These are phyloP conservation scores for Gastrophysa polygoni DNA, from an alignment of 2,888 invertebrate species.

Conservation along the genomic window DNA sequence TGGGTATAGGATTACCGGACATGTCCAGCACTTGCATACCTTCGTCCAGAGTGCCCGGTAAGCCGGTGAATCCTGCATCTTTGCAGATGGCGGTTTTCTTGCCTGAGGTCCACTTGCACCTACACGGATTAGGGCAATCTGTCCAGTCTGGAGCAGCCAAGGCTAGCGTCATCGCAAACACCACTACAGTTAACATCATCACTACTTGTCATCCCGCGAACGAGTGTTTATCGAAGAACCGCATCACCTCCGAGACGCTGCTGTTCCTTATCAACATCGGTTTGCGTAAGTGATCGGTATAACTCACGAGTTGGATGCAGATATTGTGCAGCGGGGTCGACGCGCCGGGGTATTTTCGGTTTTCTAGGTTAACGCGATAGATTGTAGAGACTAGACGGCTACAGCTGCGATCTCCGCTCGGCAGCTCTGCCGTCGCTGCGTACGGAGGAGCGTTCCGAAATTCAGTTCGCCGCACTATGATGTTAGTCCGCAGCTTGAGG, in stretches of 20 bases:
- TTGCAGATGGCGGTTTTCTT: slow-evolving; percentile 89
- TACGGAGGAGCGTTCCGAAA: slow-evolving; percentile 48
- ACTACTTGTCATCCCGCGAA: slow-evolving; percentile 52
- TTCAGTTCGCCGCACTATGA: slow-evolving; percentile 59
- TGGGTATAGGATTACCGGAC: slow-evolving; percentile 78
- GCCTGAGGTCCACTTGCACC: slow-evolving; percentile 91
- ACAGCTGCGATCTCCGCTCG: slow-evolving; percentile 20
- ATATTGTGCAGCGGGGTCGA: slow-evolving; percentile 9
- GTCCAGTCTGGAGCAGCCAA: slow-evolving; percentile 80
- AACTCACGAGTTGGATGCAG: no score
- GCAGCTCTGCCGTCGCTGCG: slow-evolving; percentile 17
- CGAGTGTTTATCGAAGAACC: slow-evolving; percentile 26
- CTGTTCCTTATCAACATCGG: background rate
- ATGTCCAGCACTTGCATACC: slow-evolving; percentile 88
- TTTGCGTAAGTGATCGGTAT: no score
- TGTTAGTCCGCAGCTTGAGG: slow-evolving; percentile 57
- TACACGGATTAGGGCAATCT: slow-evolving; percentile 84
- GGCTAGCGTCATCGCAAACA: slow-evolving; percentile 57
- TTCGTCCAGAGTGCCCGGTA: slow-evolving; percentile 73
- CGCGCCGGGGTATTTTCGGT: slow-evolving; percentile 17
- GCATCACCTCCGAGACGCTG: slow-evolving; percentile 11
- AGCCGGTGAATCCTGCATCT: slow-evolving; percentile 77
- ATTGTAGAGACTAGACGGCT: slow-evolving; percentile 2
- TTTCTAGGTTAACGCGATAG: slow-evolving; percentile 14
- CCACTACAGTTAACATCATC: slow-evolving; percentile 54